A percentile compares a stretch with the other conserved stretches of the same genome.
phyloP scores from a whole-genome alignment of 1,140 invertebrate genomes.

The Cotesia typhae region DNA sequence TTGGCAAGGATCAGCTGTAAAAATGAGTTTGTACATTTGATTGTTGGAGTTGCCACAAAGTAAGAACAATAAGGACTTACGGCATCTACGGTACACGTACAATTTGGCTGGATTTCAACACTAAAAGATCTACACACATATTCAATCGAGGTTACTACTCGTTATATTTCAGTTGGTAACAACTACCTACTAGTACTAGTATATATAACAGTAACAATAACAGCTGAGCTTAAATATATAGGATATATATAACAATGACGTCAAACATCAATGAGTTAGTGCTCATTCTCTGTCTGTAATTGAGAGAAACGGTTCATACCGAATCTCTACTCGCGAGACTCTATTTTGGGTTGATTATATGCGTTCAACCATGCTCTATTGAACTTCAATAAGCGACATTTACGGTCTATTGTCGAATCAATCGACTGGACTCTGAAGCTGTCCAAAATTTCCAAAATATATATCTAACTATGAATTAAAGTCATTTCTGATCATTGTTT shows the following conservation, averaged over 20 bases:
- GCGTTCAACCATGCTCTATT: conserved; percentile 28
- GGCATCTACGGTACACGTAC: conserved; percentile 19
- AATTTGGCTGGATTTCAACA: conserved; percentile 30
- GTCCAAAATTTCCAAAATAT: conserved; percentile 1
- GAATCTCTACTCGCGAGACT: background rate
- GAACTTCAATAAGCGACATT: conserved; percentile 29
- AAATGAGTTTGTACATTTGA: background rate
- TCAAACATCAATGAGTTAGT: background rate
- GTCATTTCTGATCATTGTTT: background rate
- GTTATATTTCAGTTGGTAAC: conserved; percentile 26
- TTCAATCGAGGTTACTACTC: conserved; percentile 27
- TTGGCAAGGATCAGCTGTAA: conserved; percentile 19
- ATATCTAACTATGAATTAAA: conserved; percentile 22
- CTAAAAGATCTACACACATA: background rate
- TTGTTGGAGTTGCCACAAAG: conserved; percentile 1
- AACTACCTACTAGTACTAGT: conserved; percentile 12
- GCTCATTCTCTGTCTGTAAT: conserved; percentile 18
- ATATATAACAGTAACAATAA: background rate
- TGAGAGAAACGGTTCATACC: conserved; percentile 4
- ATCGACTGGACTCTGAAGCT: conserved; percentile 23
- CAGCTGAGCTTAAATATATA: background rate
- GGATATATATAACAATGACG: background rate
- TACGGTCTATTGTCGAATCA: conserved; percentile 33
- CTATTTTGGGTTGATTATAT: conserved; percentile 36
- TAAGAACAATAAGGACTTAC: background rate